Percentiles rank a stretch among this genome's conserved stretches.
Conservation (phyloP, 2,797 vertebrate genomes). For the Falco cherrug region DNA sequence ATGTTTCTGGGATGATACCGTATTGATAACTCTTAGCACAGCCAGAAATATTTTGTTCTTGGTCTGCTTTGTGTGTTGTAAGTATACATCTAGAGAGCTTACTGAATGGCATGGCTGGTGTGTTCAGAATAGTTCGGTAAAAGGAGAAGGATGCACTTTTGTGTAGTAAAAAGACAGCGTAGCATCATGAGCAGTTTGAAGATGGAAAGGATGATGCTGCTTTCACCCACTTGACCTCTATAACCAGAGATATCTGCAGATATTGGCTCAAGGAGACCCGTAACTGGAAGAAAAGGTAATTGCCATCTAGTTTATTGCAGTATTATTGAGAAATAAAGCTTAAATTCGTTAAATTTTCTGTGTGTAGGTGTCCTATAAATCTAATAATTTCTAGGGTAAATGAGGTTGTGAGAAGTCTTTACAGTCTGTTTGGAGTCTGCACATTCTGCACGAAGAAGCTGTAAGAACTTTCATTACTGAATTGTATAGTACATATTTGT, state of each 20-base stretch:
- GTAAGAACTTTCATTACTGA: neutral
- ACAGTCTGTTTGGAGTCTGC: neutral
- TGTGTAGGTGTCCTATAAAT: slow-evolving; percentile 51
- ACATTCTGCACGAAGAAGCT: neutral
- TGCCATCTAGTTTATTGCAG: slow-evolving; percentile 24
- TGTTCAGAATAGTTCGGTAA: neutral
- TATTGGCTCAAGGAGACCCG: neutral
- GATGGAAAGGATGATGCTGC: neutral
- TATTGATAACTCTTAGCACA: neutral
- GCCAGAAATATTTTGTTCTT: neutral
- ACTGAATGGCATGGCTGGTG: neutral
- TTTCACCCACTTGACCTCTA: neutral
- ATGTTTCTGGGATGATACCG: neutral
- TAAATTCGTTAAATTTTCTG: slow-evolving; percentile 42
- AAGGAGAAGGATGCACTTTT: neutral
- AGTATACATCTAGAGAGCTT: neutral
- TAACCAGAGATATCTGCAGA: neutral
- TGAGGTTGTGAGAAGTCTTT: neutral
- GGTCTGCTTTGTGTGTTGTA: neutral
- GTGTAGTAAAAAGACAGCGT: neutral
- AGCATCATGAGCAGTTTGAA: neutral
- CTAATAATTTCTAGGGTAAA: slow-evolving; percentile 28
- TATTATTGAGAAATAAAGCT: slow-evolving; percentile 44
- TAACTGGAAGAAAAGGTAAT: slow-evolving; percentile 23
- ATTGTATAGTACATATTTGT: neutral